These are phyloP conservation scores for Fabriciana adippe DNA, from an alignment of 2,888 invertebrate species.

Conservation along the genomic window DNA sequence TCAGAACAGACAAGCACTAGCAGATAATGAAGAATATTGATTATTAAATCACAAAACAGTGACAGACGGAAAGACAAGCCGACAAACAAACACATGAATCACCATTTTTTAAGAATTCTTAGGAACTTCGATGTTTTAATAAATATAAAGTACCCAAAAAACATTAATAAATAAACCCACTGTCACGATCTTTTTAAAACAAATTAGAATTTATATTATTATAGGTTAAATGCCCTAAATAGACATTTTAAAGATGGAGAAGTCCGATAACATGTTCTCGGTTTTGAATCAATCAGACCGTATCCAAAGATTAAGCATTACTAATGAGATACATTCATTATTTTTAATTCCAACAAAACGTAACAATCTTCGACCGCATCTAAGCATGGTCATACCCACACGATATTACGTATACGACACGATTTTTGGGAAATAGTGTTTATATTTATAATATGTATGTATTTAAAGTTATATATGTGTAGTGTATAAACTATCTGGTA, in stretches of 20 bases:
- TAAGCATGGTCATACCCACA: not conserved
- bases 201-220: slow-evolving; percentile 7
- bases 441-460: too few species aligned
- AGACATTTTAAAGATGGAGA: slow-evolving; percentile 14
- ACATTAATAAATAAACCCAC: not conserved
- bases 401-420: slow-evolving; percentile 5
- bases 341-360: slow-evolving; percentile 47
- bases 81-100: too few species aligned
- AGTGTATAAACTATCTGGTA: too few species aligned
- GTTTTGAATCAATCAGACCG: slow-evolving; percentile 24
- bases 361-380: slow-evolving; percentile 40
- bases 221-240: slow-evolving; percentile 5
- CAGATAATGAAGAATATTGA: too few species aligned
- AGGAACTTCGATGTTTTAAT: too few species aligned
- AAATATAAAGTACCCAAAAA: too few species aligned
- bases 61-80: too few species aligned
- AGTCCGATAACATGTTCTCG: slow-evolving; percentile 11
- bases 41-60: too few species aligned
- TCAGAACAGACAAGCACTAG: too few species aligned
- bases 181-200: not conserved
- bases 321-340: slow-evolving; percentile 55
- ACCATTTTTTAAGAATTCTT: too few species aligned
- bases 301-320: slow-evolving; percentile 40
- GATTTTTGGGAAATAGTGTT: too few species aligned
- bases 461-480: too few species aligned